Percentiles rank a stretch among this genome's conserved stretches.
Conservation (phyloP, 2,797 vertebrate genomes). For the Lepus townsendii region DNA sequence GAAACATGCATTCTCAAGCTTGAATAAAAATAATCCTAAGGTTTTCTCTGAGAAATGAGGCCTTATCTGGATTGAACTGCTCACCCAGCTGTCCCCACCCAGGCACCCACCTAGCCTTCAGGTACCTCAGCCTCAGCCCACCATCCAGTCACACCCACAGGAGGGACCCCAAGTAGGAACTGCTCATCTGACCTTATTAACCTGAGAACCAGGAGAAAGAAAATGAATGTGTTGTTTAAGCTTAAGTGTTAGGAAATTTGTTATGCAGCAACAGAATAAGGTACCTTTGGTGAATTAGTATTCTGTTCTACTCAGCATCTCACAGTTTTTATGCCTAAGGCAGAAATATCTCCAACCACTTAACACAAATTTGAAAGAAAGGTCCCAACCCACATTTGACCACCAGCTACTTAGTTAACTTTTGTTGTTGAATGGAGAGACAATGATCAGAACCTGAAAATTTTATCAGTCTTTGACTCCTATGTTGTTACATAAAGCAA, state of each 20-base stretch:
- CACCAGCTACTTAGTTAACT: not conserved
- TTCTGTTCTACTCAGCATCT: not conserved
- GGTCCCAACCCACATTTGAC: not conserved
- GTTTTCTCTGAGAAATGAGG: conserved; percentile 1
- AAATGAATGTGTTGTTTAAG: conserved; percentile 3
- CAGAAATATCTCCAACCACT: not conserved
- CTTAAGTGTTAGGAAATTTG: not conserved
- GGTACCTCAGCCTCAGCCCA: accelerated
- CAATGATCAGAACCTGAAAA: not conserved
- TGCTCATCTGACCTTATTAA: not conserved
- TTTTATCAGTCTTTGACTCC: not conserved
- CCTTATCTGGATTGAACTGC: not conserved
- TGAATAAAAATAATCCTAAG: not conserved
- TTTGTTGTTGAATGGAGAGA: not conserved
- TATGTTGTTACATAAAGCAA: not conserved
- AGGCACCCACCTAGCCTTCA: not conserved
- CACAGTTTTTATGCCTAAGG: not conserved
- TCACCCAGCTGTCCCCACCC: not conserved
- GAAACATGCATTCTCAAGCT: not conserved
- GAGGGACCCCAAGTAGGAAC: not conserved
- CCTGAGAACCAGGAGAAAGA: not conserved
- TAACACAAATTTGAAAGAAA: not conserved
- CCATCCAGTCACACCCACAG: not conserved
- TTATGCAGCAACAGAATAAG: not conserved
- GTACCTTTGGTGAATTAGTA: not conserved